Base-by-base conservation (phyloP, 2,888 invertebrate genomes). In the Eueremaeus valkanovi region DNA sequence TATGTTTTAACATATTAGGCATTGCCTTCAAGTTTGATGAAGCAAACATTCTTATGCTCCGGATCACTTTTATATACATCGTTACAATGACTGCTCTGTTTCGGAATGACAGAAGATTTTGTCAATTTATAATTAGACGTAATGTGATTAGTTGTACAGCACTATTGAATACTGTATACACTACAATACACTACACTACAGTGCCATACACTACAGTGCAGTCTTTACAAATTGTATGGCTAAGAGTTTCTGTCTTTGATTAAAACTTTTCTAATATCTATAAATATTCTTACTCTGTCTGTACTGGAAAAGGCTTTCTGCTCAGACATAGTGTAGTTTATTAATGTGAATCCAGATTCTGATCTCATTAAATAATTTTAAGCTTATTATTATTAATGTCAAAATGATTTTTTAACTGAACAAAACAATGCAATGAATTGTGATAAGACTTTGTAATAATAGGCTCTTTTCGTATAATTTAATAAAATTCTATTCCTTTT, bases 91-190 rank as follows among this genome's bases (percentile, higher is more conserved):
- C 36, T 36, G 36, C n/a, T n/a, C n/a, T n/a, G n/a, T n/a, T n/a
- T n/a, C n/a, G n/a, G n/a, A n/a, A n/a, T n/a, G n/a, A n/a, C n/a
- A n/a, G 11, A 36, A 36, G 36, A 36, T 51, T 51, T 21, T 51
- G 51, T 45, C 51, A 58, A 58, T 58, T 58, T 58, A 58, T 58
- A 58, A 58, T 58, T 24, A 58, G 27, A 29, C 16, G 11, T 31
- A 58, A 58, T 58, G 58, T 58, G 58, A 58, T 58, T 58, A n/a
- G n/a, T n/a, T n/a, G n/a, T n/a, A n/a, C n/a, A n/a, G n/a, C n/a
- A n/a, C n/a, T n/a, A n/a, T n/a, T n/a, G n/a, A n/a, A n/a, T n/a
- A n/a, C n/a, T n/a, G n/a, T n/a, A n/a, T n/a, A n/a, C n/a, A n/a
- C n/a, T n/a, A n/a, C n/a, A n/a, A n/a, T n/a, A n/a, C n/a, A n/a